Evolutionary conservation across 2,888 invertebrate genomes (phyloP).

Genomic region (Thereva unica): DNA sequence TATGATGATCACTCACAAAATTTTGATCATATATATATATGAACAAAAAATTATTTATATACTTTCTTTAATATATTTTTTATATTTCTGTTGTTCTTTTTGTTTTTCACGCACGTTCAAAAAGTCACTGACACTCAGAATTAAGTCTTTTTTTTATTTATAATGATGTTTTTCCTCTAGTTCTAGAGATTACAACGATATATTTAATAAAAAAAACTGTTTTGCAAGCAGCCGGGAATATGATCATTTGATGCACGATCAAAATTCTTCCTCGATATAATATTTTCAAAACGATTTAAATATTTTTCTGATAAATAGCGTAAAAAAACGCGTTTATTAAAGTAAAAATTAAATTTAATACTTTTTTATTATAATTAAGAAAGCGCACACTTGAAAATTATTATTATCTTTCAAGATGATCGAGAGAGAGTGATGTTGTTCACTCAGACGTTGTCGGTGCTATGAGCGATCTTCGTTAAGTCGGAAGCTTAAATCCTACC

Average conservation of each 20-base stretch:
- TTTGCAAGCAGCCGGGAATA: too few relatives aligned
- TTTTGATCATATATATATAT: background rate
- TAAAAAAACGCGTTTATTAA: too few relatives aligned
- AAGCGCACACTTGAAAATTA: slow-evolving; percentile 12
- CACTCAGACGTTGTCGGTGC: slow-evolving; percentile 57
- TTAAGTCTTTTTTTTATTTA: background rate
- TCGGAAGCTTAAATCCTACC: slow-evolving; percentile 56
- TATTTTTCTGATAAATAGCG: too few relatives aligned
- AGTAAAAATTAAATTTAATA: too few relatives aligned
- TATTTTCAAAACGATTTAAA: too few relatives aligned
- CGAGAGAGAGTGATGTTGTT: slow-evolving; percentile 48
- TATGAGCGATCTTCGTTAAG: slow-evolving; percentile 56
- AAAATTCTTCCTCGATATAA: too few relatives aligned
- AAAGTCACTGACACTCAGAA: slow-evolving; percentile 54
- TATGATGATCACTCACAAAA: slow-evolving; percentile 23
- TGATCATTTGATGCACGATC: too few relatives aligned
- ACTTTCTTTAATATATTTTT: slow-evolving; percentile 13
- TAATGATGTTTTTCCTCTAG: too few relatives aligned
- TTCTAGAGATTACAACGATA: background rate
- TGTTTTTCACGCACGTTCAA: slow-evolving; percentile 34
- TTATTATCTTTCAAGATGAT: slow-evolving; percentile 20
- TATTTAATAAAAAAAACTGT: too few relatives aligned
- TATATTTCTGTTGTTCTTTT: slow-evolving; percentile 18
- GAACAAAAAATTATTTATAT: background rate
- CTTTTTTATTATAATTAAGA: slow-evolving; percentile 8